These are phyloP conservation scores for Mizuhopecten yessoensis DNA, from an alignment of 1,140 invertebrate species.

Conservation along the genomic window DNA sequence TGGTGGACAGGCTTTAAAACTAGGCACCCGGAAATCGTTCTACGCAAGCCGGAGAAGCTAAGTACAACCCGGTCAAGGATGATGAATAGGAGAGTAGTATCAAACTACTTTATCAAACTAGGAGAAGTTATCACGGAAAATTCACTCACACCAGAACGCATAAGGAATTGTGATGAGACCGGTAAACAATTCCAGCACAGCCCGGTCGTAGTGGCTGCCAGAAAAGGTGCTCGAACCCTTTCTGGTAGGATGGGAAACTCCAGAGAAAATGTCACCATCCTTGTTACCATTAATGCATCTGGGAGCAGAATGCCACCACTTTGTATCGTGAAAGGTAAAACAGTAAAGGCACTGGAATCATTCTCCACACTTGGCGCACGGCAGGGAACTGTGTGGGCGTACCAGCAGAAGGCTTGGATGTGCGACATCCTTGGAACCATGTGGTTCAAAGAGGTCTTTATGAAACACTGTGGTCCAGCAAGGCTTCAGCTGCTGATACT, in stretches of 20 bases:
- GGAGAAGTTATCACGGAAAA: too few species aligned
- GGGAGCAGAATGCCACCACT: constrained; percentile 43
- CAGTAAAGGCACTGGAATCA: neutral
- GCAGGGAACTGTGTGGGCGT: neutral
- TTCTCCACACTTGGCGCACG: constrained; percentile 32
- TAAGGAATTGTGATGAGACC: constrained; percentile 45
- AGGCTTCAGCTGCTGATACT: constrained; percentile 67
- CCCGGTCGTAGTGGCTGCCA: constrained; percentile 26
- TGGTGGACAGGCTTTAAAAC: too few species aligned
- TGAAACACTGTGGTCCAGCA: constrained; percentile 59
- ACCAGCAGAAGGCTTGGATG: constrained; percentile 55
- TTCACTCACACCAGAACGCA: too few species aligned
- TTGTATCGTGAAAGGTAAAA: constrained; percentile 55
- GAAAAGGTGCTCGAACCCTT: constrained; percentile 43
- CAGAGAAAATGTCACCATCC: constrained; percentile 47
- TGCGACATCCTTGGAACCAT: constrained; percentile 47
- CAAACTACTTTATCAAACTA: too few species aligned
- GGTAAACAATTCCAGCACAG: constrained; percentile 48
- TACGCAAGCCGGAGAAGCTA: too few species aligned
- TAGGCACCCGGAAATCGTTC: too few species aligned
- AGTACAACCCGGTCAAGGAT: too few species aligned
- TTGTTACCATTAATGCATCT: constrained; percentile 55
- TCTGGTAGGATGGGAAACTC: neutral
- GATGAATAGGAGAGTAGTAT: too few species aligned
- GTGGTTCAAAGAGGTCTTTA: constrained; percentile 68